These are phyloP conservation scores for Pseudois nayaur DNA, from an alignment of 2,113 vertebrate species.

Conservation along the genomic window DNA sequence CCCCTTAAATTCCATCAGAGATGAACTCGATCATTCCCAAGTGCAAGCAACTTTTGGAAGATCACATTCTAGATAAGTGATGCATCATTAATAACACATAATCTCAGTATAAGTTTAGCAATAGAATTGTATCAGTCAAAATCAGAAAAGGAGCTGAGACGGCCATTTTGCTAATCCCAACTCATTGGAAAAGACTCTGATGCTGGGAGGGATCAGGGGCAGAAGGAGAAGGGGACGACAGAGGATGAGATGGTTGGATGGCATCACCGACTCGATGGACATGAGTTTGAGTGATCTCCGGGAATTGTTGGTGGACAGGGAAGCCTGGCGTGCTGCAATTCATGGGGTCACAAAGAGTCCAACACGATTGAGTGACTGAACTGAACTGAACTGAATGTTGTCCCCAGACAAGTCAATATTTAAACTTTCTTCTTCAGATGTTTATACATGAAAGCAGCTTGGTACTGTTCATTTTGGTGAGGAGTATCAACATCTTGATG, in stretches of 20 bases:
- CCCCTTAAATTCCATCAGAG: slow-evolving; percentile 50
- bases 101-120: background rate
- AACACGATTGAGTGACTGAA: rapidly evolving
- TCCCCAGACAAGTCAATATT: slow-evolving; percentile 6
- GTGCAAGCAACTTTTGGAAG: slow-evolving; percentile 28
- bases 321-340: too few relatives aligned
- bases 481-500: background rate
- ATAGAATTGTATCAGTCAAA: background rate
- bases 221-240: too few relatives aligned
- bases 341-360: too few relatives aligned
- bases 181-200: too few relatives aligned
- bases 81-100: background rate
- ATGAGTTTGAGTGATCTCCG: too few relatives aligned
- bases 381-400: background rate
- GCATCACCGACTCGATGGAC: rapidly evolving
- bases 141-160: background rate
- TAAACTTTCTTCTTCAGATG: background rate
- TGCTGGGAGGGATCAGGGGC: too few relatives aligned
- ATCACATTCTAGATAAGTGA: slow-evolving; percentile 29
- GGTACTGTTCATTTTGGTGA: background rate
- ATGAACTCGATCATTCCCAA: slow-evolving; percentile 26
- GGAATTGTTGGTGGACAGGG: too few relatives aligned
- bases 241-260: too few relatives aligned
- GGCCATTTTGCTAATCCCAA: background rate
- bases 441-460: background rate